phyloP scores from a whole-genome alignment of 2,113 vertebrate genomes.

The cattle (Bos taurus) region ARS-UCD2.0 NC_037328.1:18584501-18585000 shows the following conservation, averaged over 20 bases:
- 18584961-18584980: neutral
- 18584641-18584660: neutral
- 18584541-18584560: neutral
- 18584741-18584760: neutral
- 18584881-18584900: neutral
- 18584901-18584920: neutral
- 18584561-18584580: neutral
- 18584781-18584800: neutral
- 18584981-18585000: neutral
- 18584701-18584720: neutral
- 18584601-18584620: neutral
- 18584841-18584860: neutral
- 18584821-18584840: neutral
- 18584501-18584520: neutral
- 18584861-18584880: neutral
- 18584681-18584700: neutral
- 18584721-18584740: neutral
- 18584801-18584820: neutral
- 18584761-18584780: neutral
- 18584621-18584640: neutral
- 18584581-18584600: neutral
- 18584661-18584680: neutral
- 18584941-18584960: neutral
- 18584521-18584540: neutral
- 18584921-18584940: neutral